These are phyloP conservation scores for Sus cebifrons DNA, from an alignment of 2,797 vertebrate species.

Conservation along the genomic window DNA sequence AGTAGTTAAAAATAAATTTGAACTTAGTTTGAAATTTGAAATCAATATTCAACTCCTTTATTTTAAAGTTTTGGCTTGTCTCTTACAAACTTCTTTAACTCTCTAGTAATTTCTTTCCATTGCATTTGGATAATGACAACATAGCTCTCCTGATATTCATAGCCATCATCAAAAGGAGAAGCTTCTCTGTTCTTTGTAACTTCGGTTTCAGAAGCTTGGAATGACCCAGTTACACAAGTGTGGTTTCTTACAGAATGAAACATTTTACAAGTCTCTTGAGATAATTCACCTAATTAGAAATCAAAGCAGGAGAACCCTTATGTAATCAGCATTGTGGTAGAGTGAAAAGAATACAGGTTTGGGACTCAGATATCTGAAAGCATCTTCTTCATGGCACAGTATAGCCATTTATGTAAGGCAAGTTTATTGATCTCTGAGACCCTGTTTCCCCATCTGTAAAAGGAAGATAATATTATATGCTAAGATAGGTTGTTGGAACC, in stretches of 20 bases:
- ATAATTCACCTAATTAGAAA: conserved; percentile 77
- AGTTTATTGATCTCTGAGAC: conserved; percentile 5
- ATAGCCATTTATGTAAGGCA: background rate
- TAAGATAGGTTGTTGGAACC: background rate
- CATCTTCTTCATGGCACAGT: background rate
- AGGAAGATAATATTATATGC: background rate
- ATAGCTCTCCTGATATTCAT: background rate
- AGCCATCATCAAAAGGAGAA: background rate
- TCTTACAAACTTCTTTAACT: background rate
- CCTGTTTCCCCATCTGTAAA: background rate
- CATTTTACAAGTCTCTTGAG: conserved; percentile 75
- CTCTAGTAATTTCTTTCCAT: background rate
- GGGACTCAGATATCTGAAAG: conserved; percentile 51
- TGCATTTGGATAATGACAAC: background rate
- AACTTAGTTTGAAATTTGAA: conserved; percentile 48
- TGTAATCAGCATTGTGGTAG: conserved; percentile 58
- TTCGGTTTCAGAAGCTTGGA: conserved; percentile 35
- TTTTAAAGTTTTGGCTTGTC: conserved; percentile 16
- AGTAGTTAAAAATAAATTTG: conserved; percentile 56
- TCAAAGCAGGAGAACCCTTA: conserved; percentile 50
- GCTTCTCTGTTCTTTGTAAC: background rate
- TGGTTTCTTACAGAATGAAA: conserved; percentile 63
- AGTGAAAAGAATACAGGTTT: conserved; percentile 57
- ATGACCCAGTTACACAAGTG: conserved; percentile 45
- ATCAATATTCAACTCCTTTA: background rate